phyloP scores from a whole-genome alignment of 2,113 vertebrate species.

The Danionella cerebrum region DNA sequence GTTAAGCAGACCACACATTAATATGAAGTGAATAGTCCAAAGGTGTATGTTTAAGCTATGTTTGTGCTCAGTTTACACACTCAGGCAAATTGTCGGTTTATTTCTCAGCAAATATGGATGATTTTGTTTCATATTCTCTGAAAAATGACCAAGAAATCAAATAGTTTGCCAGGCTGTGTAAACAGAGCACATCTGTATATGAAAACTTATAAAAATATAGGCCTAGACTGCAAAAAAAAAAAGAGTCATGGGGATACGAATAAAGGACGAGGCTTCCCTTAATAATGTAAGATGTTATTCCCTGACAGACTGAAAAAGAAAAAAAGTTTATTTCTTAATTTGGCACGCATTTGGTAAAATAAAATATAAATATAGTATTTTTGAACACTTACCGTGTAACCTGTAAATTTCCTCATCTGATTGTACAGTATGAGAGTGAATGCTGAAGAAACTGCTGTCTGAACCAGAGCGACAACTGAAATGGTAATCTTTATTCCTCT shows the following conservation, averaged over 20 bases:
- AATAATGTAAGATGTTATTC: background rate
- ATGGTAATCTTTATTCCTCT: conserved; percentile 53
- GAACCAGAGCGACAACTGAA: conserved; percentile 49
- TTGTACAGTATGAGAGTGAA: conserved; percentile 47
- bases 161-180: no score
- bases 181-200: no score
- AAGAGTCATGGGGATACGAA: background rate
- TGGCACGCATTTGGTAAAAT: background rate
- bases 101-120: no score
- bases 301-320: background rate
- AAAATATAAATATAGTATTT: no score
- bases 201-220: no score
- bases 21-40: background rate
- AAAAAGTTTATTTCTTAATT: background rate
- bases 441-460: conserved; percentile 44
- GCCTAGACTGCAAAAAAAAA: no score
- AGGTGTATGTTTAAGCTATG: background rate
- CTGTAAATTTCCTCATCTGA: conserved; percentile 37
- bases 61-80: no score
- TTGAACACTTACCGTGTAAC: conserved; percentile 51
- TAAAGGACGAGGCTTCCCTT: no score
- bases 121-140: no score
- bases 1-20: background rate
- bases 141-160: no score
- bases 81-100: no score